A percentile compares a stretch with the other conserved stretches of the same genome.
Conservation (phyloP, 1,140 invertebrate species). For the Drosophila grimshawi region DNA sequence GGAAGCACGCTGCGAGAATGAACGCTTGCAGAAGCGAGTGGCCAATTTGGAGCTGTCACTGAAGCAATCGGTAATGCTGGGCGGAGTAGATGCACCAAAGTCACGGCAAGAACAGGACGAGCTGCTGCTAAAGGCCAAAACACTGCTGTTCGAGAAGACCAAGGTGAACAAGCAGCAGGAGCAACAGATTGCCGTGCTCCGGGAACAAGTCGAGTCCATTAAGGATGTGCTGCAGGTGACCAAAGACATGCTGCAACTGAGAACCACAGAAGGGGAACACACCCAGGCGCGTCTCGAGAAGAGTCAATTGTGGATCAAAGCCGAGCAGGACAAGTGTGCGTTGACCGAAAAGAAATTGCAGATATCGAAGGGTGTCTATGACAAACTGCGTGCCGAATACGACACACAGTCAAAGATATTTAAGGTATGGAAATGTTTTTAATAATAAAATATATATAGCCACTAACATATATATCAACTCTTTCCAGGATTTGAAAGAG, state of each 20-base stretch:
- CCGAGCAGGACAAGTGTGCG: slow-evolving; percentile 89
- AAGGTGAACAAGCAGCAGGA: slow-evolving; percentile 90
- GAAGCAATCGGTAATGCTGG: slow-evolving; percentile 77
- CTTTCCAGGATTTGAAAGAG: slow-evolving; percentile 64
- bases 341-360: slow-evolving; percentile 89
- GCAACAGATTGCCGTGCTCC: slow-evolving; percentile 89
- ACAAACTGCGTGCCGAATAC: slow-evolving; percentile 90
- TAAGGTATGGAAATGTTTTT: slow-evolving; percentile 83
- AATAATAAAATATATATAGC: not conserved
- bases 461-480: not conserved
- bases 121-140: slow-evolving; percentile 87
- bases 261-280: slow-evolving; percentile 91
- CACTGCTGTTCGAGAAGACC: slow-evolving; percentile 88
- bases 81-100: slow-evolving; percentile 75
- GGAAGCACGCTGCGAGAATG: slow-evolving; percentile 71
- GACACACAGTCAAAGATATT: slow-evolving; percentile 90
- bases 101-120: slow-evolving; percentile 85
- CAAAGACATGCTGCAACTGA: slow-evolving; percentile 90
- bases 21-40: slow-evolving; percentile 66
- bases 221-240: slow-evolving; percentile 92
- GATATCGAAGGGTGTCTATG: slow-evolving; percentile 89
- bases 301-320: slow-evolving; percentile 89
- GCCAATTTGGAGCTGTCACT: slow-evolving; percentile 75
- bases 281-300: slow-evolving; percentile 88
- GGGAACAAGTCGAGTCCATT: slow-evolving; percentile 89